phyloP scores from a whole-genome alignment of 1,140 invertebrate genomes.

The Pinna nobilis region DNA sequence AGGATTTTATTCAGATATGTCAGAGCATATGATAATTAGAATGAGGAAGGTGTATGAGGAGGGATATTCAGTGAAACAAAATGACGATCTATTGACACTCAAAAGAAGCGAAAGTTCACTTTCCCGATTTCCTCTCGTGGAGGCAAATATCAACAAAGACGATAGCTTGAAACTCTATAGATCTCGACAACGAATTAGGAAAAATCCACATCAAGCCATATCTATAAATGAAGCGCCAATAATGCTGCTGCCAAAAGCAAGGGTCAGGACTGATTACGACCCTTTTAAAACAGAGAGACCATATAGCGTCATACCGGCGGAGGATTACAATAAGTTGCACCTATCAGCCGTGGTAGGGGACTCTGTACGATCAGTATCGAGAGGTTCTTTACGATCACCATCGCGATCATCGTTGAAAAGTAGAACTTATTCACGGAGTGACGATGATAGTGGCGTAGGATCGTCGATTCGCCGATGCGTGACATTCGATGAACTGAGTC shows the following conservation, averaged over 20 bases:
- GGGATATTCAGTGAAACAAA: not conserved
- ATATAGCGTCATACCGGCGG: constrained; percentile 21
- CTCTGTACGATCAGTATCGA: not conserved
- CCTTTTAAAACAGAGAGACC: not conserved
- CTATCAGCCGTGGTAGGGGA: constrained; percentile 18
- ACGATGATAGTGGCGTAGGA: constrained; percentile 29
- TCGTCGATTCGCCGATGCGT: constrained; percentile 32
- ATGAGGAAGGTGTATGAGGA: not conserved
- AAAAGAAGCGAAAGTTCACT: not conserved
- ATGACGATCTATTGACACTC: not conserved
- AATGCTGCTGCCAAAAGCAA: constrained; percentile 39
- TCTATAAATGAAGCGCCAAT: constrained; percentile 34
- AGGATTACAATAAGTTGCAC: constrained; percentile 14
- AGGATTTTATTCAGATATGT: not conserved
- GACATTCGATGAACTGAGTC: constrained; percentile 34
- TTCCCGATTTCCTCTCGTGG: constrained; percentile 13
- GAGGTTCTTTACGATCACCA: too few relatives aligned
- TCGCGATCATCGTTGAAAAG: constrained; percentile 27
- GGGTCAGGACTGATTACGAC: constrained; percentile 30
- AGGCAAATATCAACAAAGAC: constrained; percentile 6
- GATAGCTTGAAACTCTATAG: constrained; percentile 20
- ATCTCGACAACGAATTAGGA: constrained; percentile 3
- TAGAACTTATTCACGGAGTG: constrained; percentile 25
- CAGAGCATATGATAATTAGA: not conserved
- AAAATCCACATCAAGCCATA: constrained; percentile 22